Evolutionary conservation across 1,140 invertebrate genomes (phyloP).

Genomic region (Conopomorpha cramerella): DNA sequence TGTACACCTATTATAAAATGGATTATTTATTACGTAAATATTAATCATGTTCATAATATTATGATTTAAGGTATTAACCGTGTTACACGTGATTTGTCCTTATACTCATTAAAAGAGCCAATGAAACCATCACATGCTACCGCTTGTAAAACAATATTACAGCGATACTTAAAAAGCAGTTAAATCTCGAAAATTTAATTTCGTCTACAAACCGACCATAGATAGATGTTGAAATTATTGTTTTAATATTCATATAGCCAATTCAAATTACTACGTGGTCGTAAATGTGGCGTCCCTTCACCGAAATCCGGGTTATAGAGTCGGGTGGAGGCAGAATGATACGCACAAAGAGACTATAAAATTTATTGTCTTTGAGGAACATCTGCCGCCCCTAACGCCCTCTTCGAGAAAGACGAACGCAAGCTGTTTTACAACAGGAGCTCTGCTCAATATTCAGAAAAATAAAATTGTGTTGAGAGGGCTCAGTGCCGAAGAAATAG

Average conservation of each 20-base stretch:
- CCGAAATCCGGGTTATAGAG: not conserved
- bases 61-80: no score
- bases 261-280: not conserved
- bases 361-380: conserved; percentile 50
- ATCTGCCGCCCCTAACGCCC: conserved; percentile 39
- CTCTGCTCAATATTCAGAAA: conserved; percentile 39
- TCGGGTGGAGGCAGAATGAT: conserved; percentile 7
- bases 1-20: no score
- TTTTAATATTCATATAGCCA: not conserved
- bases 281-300: not conserved
- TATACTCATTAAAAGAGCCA: no score
- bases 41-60: no score
- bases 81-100: no score
- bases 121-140: no score
- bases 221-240: not conserved
- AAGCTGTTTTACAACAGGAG: conserved; percentile 22
- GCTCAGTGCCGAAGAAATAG: not conserved
- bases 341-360: conserved; percentile 43
- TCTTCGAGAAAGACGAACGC: conserved; percentile 17
- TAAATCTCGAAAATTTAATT: not conserved
- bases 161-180: not conserved
- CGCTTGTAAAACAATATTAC: no score
- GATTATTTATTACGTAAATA: no score
- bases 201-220: not conserved
- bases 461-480: conserved; percentile 16